Conservation (phyloP, 2,797 vertebrate genomes). For the Centroberyx gerrardi region DNA sequence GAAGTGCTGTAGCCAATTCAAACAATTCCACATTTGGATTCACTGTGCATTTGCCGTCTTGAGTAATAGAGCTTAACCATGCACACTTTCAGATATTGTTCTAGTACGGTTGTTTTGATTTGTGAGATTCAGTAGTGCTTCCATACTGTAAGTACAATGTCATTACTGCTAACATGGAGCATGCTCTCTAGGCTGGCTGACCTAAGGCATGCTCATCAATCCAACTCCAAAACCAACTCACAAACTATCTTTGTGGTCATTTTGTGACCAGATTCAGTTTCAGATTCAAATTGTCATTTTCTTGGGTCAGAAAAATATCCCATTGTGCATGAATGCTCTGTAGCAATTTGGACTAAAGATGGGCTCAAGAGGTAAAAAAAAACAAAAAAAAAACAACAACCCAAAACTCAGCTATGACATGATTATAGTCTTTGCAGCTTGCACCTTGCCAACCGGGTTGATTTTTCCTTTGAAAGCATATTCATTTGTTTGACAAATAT, state of each 20-base stretch:
- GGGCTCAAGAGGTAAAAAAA: too few relatives aligned
- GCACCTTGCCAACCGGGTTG: not conserved
- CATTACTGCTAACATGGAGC: conserved; percentile 17
- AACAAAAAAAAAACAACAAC: too few relatives aligned
- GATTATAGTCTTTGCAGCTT: not conserved
- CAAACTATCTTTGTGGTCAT: not conserved
- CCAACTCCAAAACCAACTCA: conserved; percentile 7
- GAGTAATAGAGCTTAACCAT: not conserved
- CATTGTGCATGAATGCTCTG: not conserved
- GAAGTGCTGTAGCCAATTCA: conserved; percentile 4
- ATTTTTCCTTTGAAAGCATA: conserved; percentile 10
- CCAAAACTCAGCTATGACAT: not conserved
- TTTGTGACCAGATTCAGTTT: not conserved
- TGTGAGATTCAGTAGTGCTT: conserved; percentile 5
- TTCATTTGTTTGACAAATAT: conserved; percentile 19
- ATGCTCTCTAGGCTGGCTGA: conserved; percentile 90
- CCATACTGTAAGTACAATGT: not conserved
- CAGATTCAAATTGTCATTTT: not conserved
- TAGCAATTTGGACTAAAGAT: too few relatives aligned
- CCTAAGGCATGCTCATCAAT: conserved; percentile 82
- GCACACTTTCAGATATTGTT: conserved; percentile 1
- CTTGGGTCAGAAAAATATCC: not conserved
- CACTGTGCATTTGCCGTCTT: not conserved
- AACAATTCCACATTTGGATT: not conserved
- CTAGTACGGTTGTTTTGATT: not conserved